These are phyloP conservation scores for Esox lucius DNA, from an alignment of 2,797 vertebrate genomes.

Conservation along the genomic window DNA sequence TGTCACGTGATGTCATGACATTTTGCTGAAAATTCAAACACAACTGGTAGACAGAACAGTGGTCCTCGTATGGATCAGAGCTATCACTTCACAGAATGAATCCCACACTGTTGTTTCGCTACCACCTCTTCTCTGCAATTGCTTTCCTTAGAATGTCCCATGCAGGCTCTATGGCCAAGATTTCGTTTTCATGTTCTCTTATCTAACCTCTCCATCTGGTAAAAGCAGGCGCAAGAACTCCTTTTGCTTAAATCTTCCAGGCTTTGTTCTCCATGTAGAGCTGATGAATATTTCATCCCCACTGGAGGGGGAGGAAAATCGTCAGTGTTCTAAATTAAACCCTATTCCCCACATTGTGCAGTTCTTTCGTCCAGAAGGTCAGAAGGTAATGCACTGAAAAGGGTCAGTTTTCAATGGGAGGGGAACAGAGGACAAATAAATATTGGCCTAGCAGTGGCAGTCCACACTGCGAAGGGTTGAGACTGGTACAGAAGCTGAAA, in stretches of 20 bases:
- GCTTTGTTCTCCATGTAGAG: slow-evolving; percentile 24
- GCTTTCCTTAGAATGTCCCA: slow-evolving; percentile 16
- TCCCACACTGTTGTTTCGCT: neutral
- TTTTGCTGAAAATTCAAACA: neutral
- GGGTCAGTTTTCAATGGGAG: neutral
- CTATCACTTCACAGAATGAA: slow-evolving; percentile 9
- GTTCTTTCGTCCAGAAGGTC: neutral
- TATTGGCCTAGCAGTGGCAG: slow-evolving; percentile 36
- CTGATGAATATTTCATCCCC: slow-evolving; percentile 66
- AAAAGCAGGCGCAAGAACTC: slow-evolving; percentile 11
- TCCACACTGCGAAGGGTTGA: slow-evolving; percentile 21
- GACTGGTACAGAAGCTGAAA: slow-evolving; percentile 31
- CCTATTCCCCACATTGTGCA: neutral
- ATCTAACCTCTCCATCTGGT: slow-evolving; percentile 31
- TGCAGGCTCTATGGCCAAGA: neutral
- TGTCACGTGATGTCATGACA: too few species aligned
- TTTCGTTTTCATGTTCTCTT: slow-evolving; percentile 21
- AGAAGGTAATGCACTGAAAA: too few species aligned
- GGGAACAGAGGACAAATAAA: slow-evolving; percentile 33
- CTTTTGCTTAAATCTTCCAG: slow-evolving; percentile 28
- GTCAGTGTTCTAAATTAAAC: slow-evolving; percentile 23
- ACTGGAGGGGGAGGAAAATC: slow-evolving; percentile 32
- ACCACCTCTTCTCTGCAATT: too few species aligned
- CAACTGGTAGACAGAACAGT: neutral
- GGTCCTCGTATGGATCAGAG: neutral